Evolutionary conservation across 2,888 invertebrate genomes (phyloP).

Genomic region (Amorpha juglandis): DNA sequence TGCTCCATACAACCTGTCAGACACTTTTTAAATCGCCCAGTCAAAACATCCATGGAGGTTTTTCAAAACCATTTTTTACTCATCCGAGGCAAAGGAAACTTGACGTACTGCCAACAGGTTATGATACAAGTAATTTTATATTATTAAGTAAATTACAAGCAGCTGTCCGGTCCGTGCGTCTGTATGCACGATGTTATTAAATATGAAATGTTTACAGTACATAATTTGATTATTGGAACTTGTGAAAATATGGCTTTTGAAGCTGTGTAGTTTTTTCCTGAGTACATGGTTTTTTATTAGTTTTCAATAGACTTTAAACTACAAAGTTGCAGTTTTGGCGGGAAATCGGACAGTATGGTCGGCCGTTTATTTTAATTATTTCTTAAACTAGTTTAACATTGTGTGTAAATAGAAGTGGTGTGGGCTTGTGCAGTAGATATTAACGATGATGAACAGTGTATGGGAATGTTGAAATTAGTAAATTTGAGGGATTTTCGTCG

Average conservation of each 20-base stretch:
- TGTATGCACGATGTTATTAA: slow-evolving; percentile 61
- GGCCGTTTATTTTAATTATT: too few species aligned
- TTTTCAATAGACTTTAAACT: too few species aligned
- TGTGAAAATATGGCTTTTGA: slow-evolving; percentile 43
- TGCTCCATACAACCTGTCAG: slow-evolving; percentile 14
- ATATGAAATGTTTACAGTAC: slow-evolving; percentile 73
- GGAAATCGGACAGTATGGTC: too few species aligned
- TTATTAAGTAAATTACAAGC: slow-evolving; percentile 75
- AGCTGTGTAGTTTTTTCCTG: slow-evolving; percentile 17
- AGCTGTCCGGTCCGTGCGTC: slow-evolving; percentile 55
- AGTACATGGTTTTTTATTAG: not conserved
- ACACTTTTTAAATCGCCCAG: slow-evolving; percentile 3
- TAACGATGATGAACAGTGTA: too few species aligned
- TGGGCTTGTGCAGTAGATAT: too few species aligned
- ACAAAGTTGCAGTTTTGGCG: too few species aligned
- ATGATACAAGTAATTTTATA: slow-evolving; percentile 68
- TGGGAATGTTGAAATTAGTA: too few species aligned
- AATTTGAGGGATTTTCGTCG: too few species aligned
- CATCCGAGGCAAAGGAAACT: slow-evolving; percentile 33
- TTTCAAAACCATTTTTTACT: slow-evolving; percentile 34
- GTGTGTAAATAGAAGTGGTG: too few species aligned
- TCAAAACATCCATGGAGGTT: slow-evolving; percentile 19
- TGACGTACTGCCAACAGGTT: slow-evolving; percentile 57
- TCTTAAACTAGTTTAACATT: too few species aligned
- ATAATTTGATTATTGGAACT: slow-evolving; percentile 75